Percentiles rank a stretch among this genome's conserved stretches.
Conservation (phyloP, 2,797 vertebrate genomes). For the Pipistrellus pygmaeus region DNA sequence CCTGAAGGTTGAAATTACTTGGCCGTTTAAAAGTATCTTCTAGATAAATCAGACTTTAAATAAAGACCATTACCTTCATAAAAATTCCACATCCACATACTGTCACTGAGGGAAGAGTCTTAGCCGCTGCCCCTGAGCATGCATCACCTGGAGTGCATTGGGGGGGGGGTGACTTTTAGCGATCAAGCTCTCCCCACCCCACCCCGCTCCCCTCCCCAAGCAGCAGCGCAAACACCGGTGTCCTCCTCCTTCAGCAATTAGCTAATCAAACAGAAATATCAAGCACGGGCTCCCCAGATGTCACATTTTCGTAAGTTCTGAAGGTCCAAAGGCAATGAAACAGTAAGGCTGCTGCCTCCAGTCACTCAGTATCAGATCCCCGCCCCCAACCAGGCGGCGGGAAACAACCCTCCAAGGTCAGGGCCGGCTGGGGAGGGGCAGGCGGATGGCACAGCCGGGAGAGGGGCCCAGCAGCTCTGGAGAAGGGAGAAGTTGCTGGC, state of each 20-base stretch:
- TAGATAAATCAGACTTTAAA: slow-evolving; percentile 78
- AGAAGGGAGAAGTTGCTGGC: not conserved
- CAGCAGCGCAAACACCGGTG: slow-evolving; percentile 80
- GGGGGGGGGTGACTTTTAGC: slow-evolving; percentile 79
- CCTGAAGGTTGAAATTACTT: slow-evolving; percentile 79
- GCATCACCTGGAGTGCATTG: slow-evolving; percentile 79
- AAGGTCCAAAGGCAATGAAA: slow-evolving; percentile 45
- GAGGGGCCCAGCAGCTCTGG: too few relatives aligned
- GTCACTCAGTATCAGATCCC: not conserved
- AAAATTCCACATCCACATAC: slow-evolving; percentile 75
- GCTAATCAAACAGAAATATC: slow-evolving; percentile 73
- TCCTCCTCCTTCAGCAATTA: slow-evolving; percentile 82
- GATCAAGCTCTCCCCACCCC: slow-evolving; percentile 79
- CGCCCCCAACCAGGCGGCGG: slow-evolving; percentile 13
- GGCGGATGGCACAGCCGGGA: not conserved
- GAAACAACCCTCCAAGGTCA: slow-evolving; percentile 60
- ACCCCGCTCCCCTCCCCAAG: not conserved
- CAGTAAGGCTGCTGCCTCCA: slow-evolving; percentile 53
- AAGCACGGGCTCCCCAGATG: slow-evolving; percentile 56
- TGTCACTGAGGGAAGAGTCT: slow-evolving; percentile 66
- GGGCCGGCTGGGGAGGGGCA: not conserved
- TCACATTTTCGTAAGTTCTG: slow-evolving; percentile 71
- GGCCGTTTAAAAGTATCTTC: slow-evolving; percentile 77
- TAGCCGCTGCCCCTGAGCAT: slow-evolving; percentile 68
- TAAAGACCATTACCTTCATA: slow-evolving; percentile 73